Evolutionary conservation across 2,113 vertebrate species (phyloP).

Genomic region (Tragelaphus strepsiceros): DNA sequence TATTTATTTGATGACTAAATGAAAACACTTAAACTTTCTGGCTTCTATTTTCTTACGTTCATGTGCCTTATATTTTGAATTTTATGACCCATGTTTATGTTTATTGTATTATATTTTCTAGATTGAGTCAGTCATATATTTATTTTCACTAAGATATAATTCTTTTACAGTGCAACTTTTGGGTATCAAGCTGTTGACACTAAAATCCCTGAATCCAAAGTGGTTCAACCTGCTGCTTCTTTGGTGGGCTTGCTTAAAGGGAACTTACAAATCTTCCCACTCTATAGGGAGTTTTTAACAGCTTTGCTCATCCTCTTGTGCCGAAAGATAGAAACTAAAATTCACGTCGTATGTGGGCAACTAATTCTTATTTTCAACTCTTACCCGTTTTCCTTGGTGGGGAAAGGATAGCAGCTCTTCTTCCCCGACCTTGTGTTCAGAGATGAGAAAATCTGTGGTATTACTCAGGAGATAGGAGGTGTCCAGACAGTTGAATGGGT

Average conservation of each 20-base stretch:
- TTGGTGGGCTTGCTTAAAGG: slow-evolving; percentile 20
- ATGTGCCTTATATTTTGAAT: slow-evolving; percentile 48
- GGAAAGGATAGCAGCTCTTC: not conserved
- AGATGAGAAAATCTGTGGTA: slow-evolving; percentile 56
- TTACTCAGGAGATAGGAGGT: slow-evolving; percentile 21
- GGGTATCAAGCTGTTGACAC: slow-evolving; percentile 3
- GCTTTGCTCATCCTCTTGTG: slow-evolving; percentile 40
- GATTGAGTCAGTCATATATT: slow-evolving; percentile 33
- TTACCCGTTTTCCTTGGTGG: not conserved
- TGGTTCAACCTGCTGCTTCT: slow-evolving; percentile 1
- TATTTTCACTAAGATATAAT: slow-evolving; percentile 43
- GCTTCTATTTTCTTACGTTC: slow-evolving; percentile 50
- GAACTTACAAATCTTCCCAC: slow-evolving; percentile 16
- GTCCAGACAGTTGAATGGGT: not conserved
- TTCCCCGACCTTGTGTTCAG: not conserved
- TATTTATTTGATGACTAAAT: slow-evolving; percentile 31
- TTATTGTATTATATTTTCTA: slow-evolving; percentile 48
- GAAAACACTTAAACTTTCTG: slow-evolving; percentile 24
- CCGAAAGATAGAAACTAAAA: slow-evolving; percentile 42
- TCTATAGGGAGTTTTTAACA: slow-evolving; percentile 54
- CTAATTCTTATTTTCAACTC: slow-evolving; percentile 33
- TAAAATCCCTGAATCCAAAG: slow-evolving; percentile 22
- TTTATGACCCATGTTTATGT: slow-evolving; percentile 58
- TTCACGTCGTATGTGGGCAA: slow-evolving; percentile 13
- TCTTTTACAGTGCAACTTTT: slow-evolving; percentile 40